These are phyloP conservation scores for Agonopterix subpropinquella DNA, from an alignment of 2,888 invertebrate species.

Conservation along the genomic window DNA sequence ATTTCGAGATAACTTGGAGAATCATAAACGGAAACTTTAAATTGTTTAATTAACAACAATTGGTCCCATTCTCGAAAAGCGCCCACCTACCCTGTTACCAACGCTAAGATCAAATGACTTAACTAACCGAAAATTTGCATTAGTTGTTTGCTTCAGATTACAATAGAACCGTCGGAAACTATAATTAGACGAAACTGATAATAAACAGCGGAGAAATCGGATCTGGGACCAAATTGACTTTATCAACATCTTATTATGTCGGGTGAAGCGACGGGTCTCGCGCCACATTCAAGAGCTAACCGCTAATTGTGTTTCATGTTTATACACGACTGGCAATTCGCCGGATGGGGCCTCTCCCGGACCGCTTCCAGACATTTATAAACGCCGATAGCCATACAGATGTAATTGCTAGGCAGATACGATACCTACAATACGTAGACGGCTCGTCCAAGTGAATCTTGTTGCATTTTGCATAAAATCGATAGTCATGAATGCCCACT, in stretches of 20 bases:
- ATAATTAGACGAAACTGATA: slow-evolving; percentile 47
- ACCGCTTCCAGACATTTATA: slow-evolving; percentile 44
- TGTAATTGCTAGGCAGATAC: slow-evolving; percentile 63
- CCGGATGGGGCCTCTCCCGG: slow-evolving; percentile 10
- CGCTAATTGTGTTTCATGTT: slow-evolving; percentile 50
- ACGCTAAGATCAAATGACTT: slow-evolving; percentile 40
- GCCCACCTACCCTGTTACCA: too few relatives aligned
- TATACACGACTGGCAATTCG: slow-evolving; percentile 39
- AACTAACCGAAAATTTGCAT: slow-evolving; percentile 41
- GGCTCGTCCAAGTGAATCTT: slow-evolving; percentile 67
- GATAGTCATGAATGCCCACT: slow-evolving; percentile 69
- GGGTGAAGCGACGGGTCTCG: not conserved
- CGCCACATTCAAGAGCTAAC: slow-evolving; percentile 21
- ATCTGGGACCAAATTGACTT: slow-evolving; percentile 43
- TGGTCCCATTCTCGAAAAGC: slow-evolving; percentile 1
- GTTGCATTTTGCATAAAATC: slow-evolving; percentile 76
- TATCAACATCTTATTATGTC: slow-evolving; percentile 34
- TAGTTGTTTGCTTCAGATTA: slow-evolving; percentile 43
- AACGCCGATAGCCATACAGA: slow-evolving; percentile 34
- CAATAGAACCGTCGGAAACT: slow-evolving; percentile 34
- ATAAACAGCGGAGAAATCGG: slow-evolving; percentile 45
- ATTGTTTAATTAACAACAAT: slow-evolving; percentile 7
- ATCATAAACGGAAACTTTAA: slow-evolving; percentile 4
- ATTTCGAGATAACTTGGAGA: too few relatives aligned
- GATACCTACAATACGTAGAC: slow-evolving; percentile 44